Conservation (phyloP, 2,888 invertebrate species). For the Phortica magna region DNA sequence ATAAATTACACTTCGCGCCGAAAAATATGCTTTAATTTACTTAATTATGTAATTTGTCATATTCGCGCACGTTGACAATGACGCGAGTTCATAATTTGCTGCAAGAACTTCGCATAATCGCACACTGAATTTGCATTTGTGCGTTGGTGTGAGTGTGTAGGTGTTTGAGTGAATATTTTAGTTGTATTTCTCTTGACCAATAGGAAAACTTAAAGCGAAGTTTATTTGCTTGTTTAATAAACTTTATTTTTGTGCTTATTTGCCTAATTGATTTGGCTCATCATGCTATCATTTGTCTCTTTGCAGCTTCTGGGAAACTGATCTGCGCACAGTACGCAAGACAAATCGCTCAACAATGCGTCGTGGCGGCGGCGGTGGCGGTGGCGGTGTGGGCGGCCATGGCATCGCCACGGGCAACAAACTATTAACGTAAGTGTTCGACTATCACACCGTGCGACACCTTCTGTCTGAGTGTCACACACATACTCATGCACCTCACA, state of each 20-base stretch:
- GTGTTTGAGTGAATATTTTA: neutral
- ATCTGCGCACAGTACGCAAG: slow-evolving; percentile 86
- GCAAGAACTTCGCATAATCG: no score
- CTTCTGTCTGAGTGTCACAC: neutral
- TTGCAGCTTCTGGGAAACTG: slow-evolving; percentile 87
- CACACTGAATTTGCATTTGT: neutral
- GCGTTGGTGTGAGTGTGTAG: neutral
- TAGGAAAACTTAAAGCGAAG: neutral
- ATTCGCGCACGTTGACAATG: neutral
- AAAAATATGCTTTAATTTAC: slow-evolving; percentile 8
- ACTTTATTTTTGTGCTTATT: slow-evolving; percentile 17
- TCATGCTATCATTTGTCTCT: slow-evolving; percentile 21
- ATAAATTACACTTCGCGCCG: neutral
- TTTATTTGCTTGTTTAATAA: slow-evolving; percentile 29
- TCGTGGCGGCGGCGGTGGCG: slow-evolving; percentile 49
- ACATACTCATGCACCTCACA: slow-evolving; percentile 14
- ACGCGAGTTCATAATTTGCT: no score
- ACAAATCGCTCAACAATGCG: slow-evolving; percentile 81
- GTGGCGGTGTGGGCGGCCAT: slow-evolving; percentile 40
- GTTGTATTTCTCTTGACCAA: no score
- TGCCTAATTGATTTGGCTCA: slow-evolving; percentile 7
- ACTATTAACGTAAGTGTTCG: slow-evolving; percentile 62
- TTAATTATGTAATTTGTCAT: slow-evolving; percentile 14
- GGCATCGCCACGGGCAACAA: slow-evolving; percentile 44
- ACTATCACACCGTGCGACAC: neutral